Percentiles rank a stretch among this genome's conserved stretches.
These are phyloP conservation scores for Microchrysa polita DNA, from an alignment of 2,888 invertebrate genomes.

Conservation along the genomic window DNA sequence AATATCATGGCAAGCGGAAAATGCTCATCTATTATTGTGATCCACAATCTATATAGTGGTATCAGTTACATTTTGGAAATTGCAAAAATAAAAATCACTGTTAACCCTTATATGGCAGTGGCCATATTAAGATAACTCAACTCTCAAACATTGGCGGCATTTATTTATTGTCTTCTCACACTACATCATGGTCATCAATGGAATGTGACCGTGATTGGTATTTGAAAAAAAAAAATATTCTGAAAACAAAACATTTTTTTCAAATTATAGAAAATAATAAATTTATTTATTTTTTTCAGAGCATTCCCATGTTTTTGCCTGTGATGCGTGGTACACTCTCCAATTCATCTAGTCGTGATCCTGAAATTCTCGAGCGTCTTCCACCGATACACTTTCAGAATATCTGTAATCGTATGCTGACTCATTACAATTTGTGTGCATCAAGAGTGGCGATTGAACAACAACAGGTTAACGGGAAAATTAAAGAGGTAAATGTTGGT, in stretches of 20 bases:
- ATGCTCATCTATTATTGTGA: too few species aligned
- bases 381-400: slow-evolving; percentile 74
- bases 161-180: too few species aligned
- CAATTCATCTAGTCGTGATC: slow-evolving; percentile 84
- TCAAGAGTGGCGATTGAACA: slow-evolving; percentile 85
- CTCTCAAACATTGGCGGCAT: too few species aligned
- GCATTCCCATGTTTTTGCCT: slow-evolving; percentile 91
- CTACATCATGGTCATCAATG: too few species aligned
- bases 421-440: slow-evolving; percentile 84
- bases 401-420: slow-evolving; percentile 83
- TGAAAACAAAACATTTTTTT: not conserved
- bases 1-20: too few species aligned
- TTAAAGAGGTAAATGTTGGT: slow-evolving; percentile 85
- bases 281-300: slow-evolving; percentile 64
- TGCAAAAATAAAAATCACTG: too few species aligned
- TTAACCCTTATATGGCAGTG: too few species aligned
- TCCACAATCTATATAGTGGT: too few species aligned
- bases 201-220: too few species aligned
- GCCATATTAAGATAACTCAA: too few species aligned
- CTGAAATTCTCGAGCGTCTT: slow-evolving; percentile 82
- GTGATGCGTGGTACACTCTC: slow-evolving; percentile 91
- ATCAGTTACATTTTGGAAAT: too few species aligned
- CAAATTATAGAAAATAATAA: too few species aligned
- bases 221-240: not conserved
- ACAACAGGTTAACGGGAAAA: slow-evolving; percentile 74